A percentile compares a stretch with the other conserved stretches of the same genome.
Evolutionary conservation across 2,797 vertebrate species (phyloP).

Genomic region (Anableps anableps): DNA sequence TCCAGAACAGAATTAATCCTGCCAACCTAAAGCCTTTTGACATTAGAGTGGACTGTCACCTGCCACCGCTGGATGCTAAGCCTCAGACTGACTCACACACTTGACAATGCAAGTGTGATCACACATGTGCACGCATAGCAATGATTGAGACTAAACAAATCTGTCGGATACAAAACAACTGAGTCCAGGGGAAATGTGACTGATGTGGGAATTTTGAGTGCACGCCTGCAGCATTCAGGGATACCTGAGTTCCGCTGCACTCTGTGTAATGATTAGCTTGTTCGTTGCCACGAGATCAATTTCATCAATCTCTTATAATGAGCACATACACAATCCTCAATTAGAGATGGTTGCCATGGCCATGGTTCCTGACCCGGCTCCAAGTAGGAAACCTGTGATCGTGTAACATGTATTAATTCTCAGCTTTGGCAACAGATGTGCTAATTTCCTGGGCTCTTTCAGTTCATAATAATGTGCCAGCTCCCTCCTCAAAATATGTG

Average conservation of each 20-base stretch:
- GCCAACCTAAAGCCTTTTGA: slow-evolving; percentile 67
- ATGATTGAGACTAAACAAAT: slow-evolving; percentile 64
- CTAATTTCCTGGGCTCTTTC: slow-evolving; percentile 70
- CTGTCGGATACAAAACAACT: slow-evolving; percentile 65
- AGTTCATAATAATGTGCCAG: slow-evolving; percentile 68
- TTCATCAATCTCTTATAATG: slow-evolving; percentile 62
- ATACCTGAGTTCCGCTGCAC: slow-evolving; percentile 25
- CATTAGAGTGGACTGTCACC: slow-evolving; percentile 68
- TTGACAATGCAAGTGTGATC: slow-evolving; percentile 30
- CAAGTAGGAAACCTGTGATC: slow-evolving; percentile 62
- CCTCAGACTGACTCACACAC: slow-evolving; percentile 66
- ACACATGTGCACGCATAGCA: slow-evolving; percentile 38
- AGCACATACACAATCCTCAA: slow-evolving; percentile 46
- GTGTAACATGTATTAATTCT: slow-evolving; percentile 69
- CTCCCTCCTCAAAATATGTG: slow-evolving; percentile 73
- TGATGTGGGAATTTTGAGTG: slow-evolving; percentile 54
- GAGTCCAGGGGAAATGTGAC: slow-evolving; percentile 46
- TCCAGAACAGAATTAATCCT: slow-evolving; percentile 52
- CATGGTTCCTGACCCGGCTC: slow-evolving; percentile 48
- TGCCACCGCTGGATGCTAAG: slow-evolving; percentile 66
- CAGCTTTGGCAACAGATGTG: slow-evolving; percentile 73
- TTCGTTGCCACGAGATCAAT: slow-evolving; percentile 52
- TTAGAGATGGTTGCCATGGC: slow-evolving; percentile 45
- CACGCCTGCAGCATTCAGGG: slow-evolving; percentile 22
- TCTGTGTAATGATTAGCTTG: slow-evolving; percentile 53